These are phyloP conservation scores for Himantopus leucocephalus DNA, from an alignment of 2,113 vertebrate species.

Conservation along the genomic window DNA sequence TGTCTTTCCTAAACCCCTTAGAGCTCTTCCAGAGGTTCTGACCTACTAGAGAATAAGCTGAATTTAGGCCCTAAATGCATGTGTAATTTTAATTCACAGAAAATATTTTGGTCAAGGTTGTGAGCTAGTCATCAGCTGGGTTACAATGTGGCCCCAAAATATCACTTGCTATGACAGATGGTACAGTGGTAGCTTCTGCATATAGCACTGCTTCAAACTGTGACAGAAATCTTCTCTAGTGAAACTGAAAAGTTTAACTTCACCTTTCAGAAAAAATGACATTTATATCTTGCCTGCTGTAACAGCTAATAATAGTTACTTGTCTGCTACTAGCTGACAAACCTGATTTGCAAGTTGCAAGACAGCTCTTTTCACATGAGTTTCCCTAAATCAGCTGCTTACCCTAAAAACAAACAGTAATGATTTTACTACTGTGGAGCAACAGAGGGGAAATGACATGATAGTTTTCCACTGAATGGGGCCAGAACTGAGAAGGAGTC, in stretches of 20 bases:
- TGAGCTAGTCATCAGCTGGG: conserved; percentile 9
- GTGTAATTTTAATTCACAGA: neutral
- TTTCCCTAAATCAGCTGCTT: conserved; percentile 5
- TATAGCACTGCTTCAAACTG: neutral
- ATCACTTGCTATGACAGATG: conserved; percentile 33
- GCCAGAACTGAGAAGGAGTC: neutral
- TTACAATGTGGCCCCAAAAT: conserved; percentile 36
- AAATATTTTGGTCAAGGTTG: conserved; percentile 28
- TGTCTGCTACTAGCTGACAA: conserved; percentile 23
- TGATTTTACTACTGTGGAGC: neutral
- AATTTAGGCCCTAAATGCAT: neutral
- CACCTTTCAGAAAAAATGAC: conserved; percentile 30
- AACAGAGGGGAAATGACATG: neutral
- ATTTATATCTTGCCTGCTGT: conserved; percentile 40
- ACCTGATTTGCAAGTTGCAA: conserved; percentile 24
- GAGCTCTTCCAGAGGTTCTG: neutral
- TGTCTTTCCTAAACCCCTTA: neutral
- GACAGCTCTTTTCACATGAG: conserved; percentile 3
- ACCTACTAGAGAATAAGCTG: neutral
- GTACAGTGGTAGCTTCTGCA: neutral
- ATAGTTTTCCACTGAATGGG: neutral
- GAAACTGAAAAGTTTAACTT: conserved; percentile 51
- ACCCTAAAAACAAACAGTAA: neutral
- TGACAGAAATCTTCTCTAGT: neutral
- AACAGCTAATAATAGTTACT: conserved; percentile 60